Evolutionary conservation across 2,797 vertebrate genomes (phyloP), one percentile per base, ranked within the genome.

Genomic region (Channallabes apus): DNA sequence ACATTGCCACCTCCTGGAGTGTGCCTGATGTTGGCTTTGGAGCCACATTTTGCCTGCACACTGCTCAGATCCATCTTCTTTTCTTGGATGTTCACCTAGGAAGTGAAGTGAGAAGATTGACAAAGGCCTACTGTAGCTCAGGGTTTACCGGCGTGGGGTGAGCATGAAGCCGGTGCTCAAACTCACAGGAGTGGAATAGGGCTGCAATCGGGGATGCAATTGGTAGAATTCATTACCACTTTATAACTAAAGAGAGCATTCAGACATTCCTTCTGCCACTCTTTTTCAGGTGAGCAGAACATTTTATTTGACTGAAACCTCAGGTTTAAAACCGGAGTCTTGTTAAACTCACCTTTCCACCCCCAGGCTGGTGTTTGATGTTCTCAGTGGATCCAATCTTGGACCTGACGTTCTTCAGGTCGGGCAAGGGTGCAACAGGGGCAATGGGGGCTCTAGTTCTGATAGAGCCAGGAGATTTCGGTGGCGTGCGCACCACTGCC

Each of bases 311-410:
- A 41, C 24, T 27, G 3, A 7, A 62, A 41, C 12, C 77, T 24
- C 2, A 4, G 17, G 4, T 59, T 61, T 46, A 73, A 24, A 46
- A 65, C 5, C 24, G 0, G n/a, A 46, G 12, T 54, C 51, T 59
- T 4, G 9, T 20, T 1, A 18, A 61, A 65, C 82, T 92, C 95
- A 98, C 97, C 96, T 97, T 97, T 80, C 97, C 97, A 0, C 97
- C 97, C 88, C 97, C 97, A 0, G 97, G 97, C 90, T 96, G 94
- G 91, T 98, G 95, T 91, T 96, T 97, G 88, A 98, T 94, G 93
- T 98, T 98, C 17, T 97, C 97, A 0, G 94, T 98, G 72, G 97
- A 98, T 88, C 97, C 96, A 0, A 98, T 95, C 95, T 98, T 98
- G 89, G 97, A 98, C 88, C 76, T 95, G 82, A 98, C 89, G 0